Evolutionary conservation across 2,888 invertebrate genomes (phyloP).

Genomic region (Bursaphelenchus okinawaensis): DNA sequence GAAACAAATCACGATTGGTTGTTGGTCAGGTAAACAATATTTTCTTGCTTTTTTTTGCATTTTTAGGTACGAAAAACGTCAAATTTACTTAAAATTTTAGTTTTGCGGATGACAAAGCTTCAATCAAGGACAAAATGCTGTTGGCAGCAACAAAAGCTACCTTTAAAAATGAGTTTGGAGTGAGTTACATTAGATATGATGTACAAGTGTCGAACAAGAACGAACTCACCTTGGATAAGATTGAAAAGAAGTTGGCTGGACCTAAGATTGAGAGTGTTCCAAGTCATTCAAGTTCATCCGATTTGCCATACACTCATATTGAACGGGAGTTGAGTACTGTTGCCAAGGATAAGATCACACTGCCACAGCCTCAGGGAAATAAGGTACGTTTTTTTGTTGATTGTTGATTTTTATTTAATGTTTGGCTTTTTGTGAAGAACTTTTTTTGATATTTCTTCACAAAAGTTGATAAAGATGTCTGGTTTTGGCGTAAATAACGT

Average conservation of each 20-base stretch:
- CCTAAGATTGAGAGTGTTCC: conserved; percentile 5
- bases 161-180: conserved; percentile 89
- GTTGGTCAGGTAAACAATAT: conserved; percentile 42
- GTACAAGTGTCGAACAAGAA: conserved; percentile 78
- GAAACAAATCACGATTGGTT: conserved; percentile 79
- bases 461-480: too few relatives aligned
- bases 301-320: conserved; percentile 47
- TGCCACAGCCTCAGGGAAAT: conserved; percentile 13
- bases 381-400: not conserved
- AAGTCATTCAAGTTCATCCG: not conserved
- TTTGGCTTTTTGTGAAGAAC: too few relatives aligned
- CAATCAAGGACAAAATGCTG: conserved; percentile 89
- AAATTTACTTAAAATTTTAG: conserved; percentile 66
- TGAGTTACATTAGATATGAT: conserved; percentile 84
- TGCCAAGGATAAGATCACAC: conserved; percentile 57
- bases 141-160: conserved; percentile 96
- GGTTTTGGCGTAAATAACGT: too few relatives aligned
- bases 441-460: too few relatives aligned
- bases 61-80: too few relatives aligned
- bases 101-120: conserved; percentile 87
- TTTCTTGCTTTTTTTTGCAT: conserved; percentile 13
- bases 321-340: conserved; percentile 61
- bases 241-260: conserved; percentile 38
- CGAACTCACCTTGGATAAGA: conserved; percentile 47
- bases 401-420: too few relatives aligned